A percentile compares a stretch with the other conserved stretches of the same genome.
Evolutionary conservation across 2,888 invertebrate species (phyloP).

Genomic region (Barypeithes pellucidus): DNA sequence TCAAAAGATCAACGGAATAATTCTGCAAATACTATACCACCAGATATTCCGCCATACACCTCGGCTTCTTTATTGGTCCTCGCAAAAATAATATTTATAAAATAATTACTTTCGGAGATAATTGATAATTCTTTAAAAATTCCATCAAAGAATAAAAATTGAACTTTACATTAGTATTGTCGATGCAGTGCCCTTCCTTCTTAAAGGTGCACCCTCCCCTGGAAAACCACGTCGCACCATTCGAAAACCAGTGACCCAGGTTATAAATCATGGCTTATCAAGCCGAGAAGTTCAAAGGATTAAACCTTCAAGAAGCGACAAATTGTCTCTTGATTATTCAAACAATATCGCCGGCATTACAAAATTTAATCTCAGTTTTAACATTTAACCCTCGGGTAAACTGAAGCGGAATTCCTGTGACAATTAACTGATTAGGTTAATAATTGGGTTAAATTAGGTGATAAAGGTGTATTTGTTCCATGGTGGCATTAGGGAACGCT

Average conservation of each 20-base stretch:
- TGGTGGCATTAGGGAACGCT: not conserved
- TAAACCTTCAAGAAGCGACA: not conserved
- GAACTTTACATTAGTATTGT: too few species aligned
- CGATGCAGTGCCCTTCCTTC: too few species aligned
- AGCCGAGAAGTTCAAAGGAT: not conserved
- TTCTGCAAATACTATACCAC: too few species aligned
- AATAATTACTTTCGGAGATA: too few species aligned
- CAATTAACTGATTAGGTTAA: conserved; percentile 17
- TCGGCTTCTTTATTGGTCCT: too few species aligned
- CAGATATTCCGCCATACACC: too few species aligned
- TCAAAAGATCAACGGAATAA: too few species aligned
- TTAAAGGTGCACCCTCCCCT: too few species aligned
- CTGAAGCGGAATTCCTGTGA: conserved; percentile 8
- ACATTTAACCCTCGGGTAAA: conserved; percentile 10
- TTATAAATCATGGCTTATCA: conserved; percentile 8
- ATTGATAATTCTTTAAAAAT: too few species aligned
- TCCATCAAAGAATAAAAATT: too few species aligned
- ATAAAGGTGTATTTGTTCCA: conserved; percentile 10
- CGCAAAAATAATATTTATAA: too few species aligned
- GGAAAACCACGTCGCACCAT: not conserved
- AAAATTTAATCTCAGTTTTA: not conserved
- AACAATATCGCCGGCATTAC: conserved; percentile 3
- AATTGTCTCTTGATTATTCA: conserved; percentile 4
- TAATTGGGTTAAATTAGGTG: conserved; percentile 7
- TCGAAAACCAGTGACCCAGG: not conserved